These are phyloP conservation scores for Dryomyza anilis DNA, from an alignment of 2,888 invertebrate species.

Conservation along the genomic window DNA sequence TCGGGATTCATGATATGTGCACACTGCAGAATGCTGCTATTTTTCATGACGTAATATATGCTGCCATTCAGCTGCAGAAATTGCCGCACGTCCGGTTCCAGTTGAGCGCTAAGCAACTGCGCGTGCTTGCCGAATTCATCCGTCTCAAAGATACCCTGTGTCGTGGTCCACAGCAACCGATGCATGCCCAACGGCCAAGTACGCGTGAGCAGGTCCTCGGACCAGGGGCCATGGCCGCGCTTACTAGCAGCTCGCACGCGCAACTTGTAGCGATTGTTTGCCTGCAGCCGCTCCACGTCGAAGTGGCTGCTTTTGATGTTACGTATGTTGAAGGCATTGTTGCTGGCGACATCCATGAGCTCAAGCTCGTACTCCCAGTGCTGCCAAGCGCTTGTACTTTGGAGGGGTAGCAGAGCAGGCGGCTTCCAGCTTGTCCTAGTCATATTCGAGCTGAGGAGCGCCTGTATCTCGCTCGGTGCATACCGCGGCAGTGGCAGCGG, in stretches of 20 bases:
- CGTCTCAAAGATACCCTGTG: slow-evolving; percentile 79
- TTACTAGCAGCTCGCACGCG: slow-evolving; percentile 75
- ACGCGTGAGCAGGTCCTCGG: slow-evolving; percentile 38
- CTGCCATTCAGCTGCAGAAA: slow-evolving; percentile 69
- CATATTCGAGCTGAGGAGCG: slow-evolving; percentile 75
- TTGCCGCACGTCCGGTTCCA: slow-evolving; percentile 42
- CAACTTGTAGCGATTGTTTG: slow-evolving; percentile 77
- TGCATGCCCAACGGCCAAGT: slow-evolving; percentile 52
- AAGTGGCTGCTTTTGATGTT: slow-evolving; percentile 67
- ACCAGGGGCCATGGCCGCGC: slow-evolving; percentile 63
- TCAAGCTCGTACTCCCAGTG: slow-evolving; percentile 58
- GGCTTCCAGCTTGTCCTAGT: slow-evolving; percentile 83
- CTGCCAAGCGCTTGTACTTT: slow-evolving; percentile 70
- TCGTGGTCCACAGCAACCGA: slow-evolving; percentile 54
- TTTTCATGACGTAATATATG: slow-evolving; percentile 42
- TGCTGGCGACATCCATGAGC: slow-evolving; percentile 54
- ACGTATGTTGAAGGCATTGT: slow-evolving; percentile 51
- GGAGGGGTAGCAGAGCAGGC: slow-evolving; percentile 68
- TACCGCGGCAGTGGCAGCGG: slow-evolving; percentile 77
- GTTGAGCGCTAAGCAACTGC: slow-evolving; percentile 22
- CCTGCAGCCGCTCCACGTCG: slow-evolving; percentile 72
- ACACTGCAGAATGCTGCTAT: slow-evolving; percentile 38
- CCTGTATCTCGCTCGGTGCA: slow-evolving; percentile 80
- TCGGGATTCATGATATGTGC: slow-evolving; percentile 45
- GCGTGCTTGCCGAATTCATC: slow-evolving; percentile 77